Percentiles rank a stretch among this genome's conserved stretches.
Evolutionary conservation across 2,797 vertebrate species (phyloP).

Genomic region (Sebastolobus alascanus): DNA sequence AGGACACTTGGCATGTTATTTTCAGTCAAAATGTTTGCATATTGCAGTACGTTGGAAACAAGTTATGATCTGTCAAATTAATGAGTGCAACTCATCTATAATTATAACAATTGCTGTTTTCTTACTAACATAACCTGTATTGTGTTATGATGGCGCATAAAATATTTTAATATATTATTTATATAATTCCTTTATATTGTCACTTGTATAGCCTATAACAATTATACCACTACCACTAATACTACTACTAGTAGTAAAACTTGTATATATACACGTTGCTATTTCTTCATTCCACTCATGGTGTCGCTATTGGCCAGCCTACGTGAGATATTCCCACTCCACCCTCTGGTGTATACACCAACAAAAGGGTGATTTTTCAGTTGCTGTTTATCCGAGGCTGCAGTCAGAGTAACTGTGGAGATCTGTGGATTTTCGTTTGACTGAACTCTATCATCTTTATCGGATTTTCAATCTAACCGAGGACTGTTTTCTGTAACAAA

Average conservation of each 20-base stretch:
- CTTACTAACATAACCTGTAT: background rate
- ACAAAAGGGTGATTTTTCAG: background rate
- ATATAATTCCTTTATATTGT: too few relatives aligned
- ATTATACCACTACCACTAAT: too few relatives aligned
- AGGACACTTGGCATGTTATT: background rate
- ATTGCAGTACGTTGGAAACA: background rate
- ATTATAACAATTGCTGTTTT: background rate
- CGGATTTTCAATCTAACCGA: background rate
- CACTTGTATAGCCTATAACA: too few relatives aligned
- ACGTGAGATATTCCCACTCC: constrained; percentile 17
- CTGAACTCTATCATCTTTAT: rapidly evolving
- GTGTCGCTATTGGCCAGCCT: constrained; percentile 38
- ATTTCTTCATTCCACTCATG: constrained; percentile 15
- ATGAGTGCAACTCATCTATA: background rate
- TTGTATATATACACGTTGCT: background rate
- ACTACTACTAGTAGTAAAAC: too few relatives aligned
- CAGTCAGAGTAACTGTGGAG: background rate
- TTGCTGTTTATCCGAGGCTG: background rate
- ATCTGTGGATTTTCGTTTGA: background rate
- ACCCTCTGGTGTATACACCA: constrained; percentile 2
- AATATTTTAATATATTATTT: too few relatives aligned
- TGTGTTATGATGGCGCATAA: background rate
- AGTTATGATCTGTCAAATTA: background rate
- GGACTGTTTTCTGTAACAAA: background rate
- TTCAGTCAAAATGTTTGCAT: background rate